Evolutionary conservation across 2,113 vertebrate genomes (phyloP), one percentile per base, ranked within the genome.

Genomic region (Donacobius atricapilla): DNA sequence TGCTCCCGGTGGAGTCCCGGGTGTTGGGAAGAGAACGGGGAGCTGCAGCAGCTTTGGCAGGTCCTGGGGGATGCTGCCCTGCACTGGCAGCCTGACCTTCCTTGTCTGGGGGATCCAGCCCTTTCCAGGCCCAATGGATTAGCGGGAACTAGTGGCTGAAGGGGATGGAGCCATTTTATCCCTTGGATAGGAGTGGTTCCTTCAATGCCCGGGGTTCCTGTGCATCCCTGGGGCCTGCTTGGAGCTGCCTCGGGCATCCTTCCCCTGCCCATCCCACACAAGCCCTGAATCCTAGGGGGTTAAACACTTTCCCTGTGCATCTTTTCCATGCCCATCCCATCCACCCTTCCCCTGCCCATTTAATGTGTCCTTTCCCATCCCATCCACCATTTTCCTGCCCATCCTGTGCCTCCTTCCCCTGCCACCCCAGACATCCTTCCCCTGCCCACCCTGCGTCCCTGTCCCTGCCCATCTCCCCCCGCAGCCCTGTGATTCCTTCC

Each of bases 111-210:
- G 7, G 10, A 24, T 37, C 45, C 58, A 47, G 37, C 19, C 22
- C n/a, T 56, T 57, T 63, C 71, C 8, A 11, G 69, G 27, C 48
- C 35, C 24, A 35, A 44, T 5, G 39, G 39, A 45, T 56, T 8
- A 6, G 15, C 2, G 5, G 50, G 51, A 51, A 11, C 23, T 33
- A 23, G 33, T 7, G 40, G 6, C 40, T 57, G 31, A 6, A 44
- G 40, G 31, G 33, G 5, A 14, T 23, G 17, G 33, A 47, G 17
- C 7, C 11, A 3, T n/a, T 57, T 63, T 28, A 48, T 60, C 9
- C 12, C 11, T 12, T 39, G 5, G 1, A 11, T 6, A 30, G 1
- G 3, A 72, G 16, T 0, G 27, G 14, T 11, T 11, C 18, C 44
- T 57, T n/a, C 56, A 63, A 4, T 4, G 20, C 9, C 17, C 16